These are phyloP conservation scores for Notarius quadriscutis DNA, from an alignment of 2,113 vertebrate genomes.

Conservation along the genomic window DNA sequence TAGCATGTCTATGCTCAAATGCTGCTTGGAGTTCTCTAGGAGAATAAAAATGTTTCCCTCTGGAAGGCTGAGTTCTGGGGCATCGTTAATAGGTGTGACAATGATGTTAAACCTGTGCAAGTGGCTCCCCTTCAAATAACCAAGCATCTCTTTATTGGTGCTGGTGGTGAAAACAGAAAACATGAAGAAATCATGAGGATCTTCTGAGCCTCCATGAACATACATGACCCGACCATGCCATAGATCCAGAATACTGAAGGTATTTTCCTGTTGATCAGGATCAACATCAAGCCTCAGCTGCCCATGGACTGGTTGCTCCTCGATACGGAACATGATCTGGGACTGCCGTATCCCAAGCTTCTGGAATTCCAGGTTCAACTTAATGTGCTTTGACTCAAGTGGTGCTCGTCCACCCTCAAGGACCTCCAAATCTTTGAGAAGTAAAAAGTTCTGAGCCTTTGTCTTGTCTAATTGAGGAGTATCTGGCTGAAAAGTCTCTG, in stretches of 20 bases:
- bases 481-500: constrained; percentile 25
- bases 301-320: constrained; percentile 75
- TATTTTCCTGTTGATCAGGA: constrained; percentile 57
- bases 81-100: constrained; percentile 80
- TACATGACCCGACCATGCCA: constrained; percentile 79
- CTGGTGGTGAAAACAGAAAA: constrained; percentile 78
- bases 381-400: constrained; percentile 80
- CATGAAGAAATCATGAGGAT: constrained; percentile 75
- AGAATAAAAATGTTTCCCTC: constrained; percentile 79
- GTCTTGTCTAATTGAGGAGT: constrained; percentile 47
- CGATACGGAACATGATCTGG: constrained; percentile 79
- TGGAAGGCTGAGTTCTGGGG: constrained; percentile 77
- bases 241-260: constrained; percentile 82
- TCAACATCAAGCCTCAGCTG: constrained; percentile 71
- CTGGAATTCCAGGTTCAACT: constrained; percentile 76
- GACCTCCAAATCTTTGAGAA: constrained; percentile 77
- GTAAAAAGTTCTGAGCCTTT: constrained; percentile 63
- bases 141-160: constrained; percentile 68
- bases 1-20: constrained; percentile 71
- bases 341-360: constrained; percentile 76
- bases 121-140: constrained; percentile 66
- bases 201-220: constrained; percentile 83
- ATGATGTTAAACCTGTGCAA: constrained; percentile 75
- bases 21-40: constrained; percentile 78
- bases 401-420: constrained; percentile 76